A percentile compares a stretch with the other conserved stretches of the same genome.
Conservation (phyloP, 2,888 invertebrate species). For the Phymatocera aterrima region DNA sequence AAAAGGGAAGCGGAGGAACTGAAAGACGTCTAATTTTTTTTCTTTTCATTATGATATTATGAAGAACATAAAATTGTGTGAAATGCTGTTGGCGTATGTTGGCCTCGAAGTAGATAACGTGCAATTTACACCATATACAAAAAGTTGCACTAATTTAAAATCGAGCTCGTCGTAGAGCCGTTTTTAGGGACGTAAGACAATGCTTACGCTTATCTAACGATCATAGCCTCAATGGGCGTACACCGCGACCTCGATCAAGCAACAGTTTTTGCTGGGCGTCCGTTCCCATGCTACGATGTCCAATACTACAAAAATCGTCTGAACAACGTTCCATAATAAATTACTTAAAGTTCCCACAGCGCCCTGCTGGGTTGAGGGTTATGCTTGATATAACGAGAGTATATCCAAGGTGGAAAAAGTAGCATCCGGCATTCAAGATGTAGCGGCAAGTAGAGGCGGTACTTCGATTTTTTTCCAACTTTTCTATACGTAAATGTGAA, state of each 20-base stretch:
- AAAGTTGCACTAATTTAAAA: conserved; percentile 44
- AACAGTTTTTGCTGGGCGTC: conserved; percentile 65
- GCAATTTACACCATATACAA: conserved; percentile 41
- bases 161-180: conserved; percentile 46
- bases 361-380: conserved; percentile 51
- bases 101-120: conserved; percentile 36
- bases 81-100: background rate
- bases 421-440: conserved; percentile 24
- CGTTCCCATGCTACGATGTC: conserved; percentile 65
- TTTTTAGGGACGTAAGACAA: conserved; percentile 66
- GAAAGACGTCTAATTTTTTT: background rate
- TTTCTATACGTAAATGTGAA: background rate
- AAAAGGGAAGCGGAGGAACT: background rate
- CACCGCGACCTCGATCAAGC: conserved; percentile 65
- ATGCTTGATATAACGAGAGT: conserved; percentile 23
- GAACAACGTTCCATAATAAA: conserved; percentile 65
- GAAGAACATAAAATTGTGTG: background rate
- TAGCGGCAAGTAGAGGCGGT: conserved; percentile 18
- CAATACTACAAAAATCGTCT: conserved; percentile 65
- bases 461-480: background rate
- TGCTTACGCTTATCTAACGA: conserved; percentile 54
- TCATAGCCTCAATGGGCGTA: conserved; percentile 52
- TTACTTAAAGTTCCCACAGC: conserved; percentile 66
- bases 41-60: background rate
- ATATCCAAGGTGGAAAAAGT: conserved; percentile 30